Conservation (phyloP, 2,888 invertebrate genomes). For the Drosophila quinaria region DNA sequence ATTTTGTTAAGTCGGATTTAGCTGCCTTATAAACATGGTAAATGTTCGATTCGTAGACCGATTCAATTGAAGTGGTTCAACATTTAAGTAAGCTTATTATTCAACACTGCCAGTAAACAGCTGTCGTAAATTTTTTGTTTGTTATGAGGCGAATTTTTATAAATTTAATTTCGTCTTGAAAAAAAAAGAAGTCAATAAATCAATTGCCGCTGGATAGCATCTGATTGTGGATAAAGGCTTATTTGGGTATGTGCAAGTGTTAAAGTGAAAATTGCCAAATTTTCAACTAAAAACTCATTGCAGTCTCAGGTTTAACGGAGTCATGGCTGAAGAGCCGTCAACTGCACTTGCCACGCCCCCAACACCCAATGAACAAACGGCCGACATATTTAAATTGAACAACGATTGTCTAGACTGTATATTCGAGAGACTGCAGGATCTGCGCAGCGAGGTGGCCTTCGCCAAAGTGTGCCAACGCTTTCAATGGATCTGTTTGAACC, state of each 20-base stretch:
- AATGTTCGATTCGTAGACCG: not conserved
- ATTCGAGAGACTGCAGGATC: constrained; percentile 68
- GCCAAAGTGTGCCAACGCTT: constrained; percentile 73
- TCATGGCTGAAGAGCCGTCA: constrained; percentile 52
- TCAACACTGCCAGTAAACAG: constrained; percentile 47
- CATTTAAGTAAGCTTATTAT: not conserved
- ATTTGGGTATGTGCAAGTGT: constrained; percentile 14
- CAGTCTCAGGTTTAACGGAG: not conserved
- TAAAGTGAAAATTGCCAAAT: not conserved
- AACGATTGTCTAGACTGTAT: constrained; percentile 79
- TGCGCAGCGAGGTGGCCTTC: constrained; percentile 70
- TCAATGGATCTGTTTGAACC: constrained; percentile 54
- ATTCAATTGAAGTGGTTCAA: constrained; percentile 5
- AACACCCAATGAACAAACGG: constrained; percentile 24
- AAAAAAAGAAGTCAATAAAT: constrained; percentile 1
- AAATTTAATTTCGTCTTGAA: constrained; percentile 20
- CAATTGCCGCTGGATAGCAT: not conserved
- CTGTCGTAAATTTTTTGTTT: constrained; percentile 54
- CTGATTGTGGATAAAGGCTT: not conserved
- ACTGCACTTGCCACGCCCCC: constrained; percentile 24
- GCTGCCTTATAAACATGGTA: not conserved
- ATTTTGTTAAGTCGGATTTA: not conserved
- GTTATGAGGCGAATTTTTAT: constrained; percentile 47
- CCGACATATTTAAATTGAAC: constrained; percentile 64
- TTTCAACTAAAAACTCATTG: not conserved